phyloP scores from a whole-genome alignment of 2,113 vertebrate species.

The Eolophus roseicapilla region DNA sequence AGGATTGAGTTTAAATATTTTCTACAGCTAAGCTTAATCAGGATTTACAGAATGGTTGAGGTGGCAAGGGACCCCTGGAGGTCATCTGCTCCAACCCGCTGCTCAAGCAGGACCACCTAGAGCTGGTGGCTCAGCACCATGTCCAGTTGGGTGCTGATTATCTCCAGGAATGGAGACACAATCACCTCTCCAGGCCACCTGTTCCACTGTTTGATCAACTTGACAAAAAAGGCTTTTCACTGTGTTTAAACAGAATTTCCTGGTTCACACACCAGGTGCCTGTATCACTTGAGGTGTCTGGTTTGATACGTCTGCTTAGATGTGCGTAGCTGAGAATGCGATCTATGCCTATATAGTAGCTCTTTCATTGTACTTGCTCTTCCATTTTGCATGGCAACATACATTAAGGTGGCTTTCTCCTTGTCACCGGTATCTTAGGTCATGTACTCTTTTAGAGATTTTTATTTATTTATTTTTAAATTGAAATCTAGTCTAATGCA shows the following conservation, averaged over 20 bases:
- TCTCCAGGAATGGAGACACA: not conserved
- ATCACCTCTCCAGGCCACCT: not conserved
- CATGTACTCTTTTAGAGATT: not conserved
- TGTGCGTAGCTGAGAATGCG: not conserved
- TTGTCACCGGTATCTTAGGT: not conserved
- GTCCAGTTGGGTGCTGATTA: not conserved
- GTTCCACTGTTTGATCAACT: not conserved
- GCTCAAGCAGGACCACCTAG: not conserved
- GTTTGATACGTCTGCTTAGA: not conserved
- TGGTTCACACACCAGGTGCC: not conserved
- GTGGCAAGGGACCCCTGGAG: not conserved
- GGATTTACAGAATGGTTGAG: not conserved
- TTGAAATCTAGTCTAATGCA: not conserved
- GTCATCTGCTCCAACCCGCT: not conserved
- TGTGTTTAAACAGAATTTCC: not conserved
- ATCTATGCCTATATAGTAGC: not conserved
- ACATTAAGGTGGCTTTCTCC: not conserved
- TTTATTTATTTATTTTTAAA: not conserved
- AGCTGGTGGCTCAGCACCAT: not conserved
- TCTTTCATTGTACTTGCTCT: not conserved
- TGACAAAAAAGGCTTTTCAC: not conserved
- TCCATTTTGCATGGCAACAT: not conserved
- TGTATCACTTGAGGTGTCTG: not conserved
- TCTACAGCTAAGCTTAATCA: not conserved
- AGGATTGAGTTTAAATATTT: not conserved